phyloP scores from a whole-genome alignment of 2,113 vertebrate genomes.

The Callithrix jacchus region DNA sequence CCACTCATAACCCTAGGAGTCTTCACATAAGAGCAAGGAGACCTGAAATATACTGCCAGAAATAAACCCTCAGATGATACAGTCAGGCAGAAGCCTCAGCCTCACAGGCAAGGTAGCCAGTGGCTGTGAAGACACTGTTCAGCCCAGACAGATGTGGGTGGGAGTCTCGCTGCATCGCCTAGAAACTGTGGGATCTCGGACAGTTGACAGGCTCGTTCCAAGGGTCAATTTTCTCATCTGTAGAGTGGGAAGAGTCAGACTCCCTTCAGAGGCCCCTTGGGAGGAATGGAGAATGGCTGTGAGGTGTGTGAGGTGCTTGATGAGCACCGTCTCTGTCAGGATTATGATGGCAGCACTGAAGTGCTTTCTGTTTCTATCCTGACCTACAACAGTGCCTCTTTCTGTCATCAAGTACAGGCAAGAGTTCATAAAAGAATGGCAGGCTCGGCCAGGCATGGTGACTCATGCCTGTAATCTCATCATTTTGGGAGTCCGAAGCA shows the following conservation, averaged over 20 bases:
- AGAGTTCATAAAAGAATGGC: not conserved
- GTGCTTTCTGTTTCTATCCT: not conserved
- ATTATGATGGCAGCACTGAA: not conserved
- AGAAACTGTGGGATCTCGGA: not conserved
- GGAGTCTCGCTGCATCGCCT: too few species aligned
- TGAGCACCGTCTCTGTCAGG: not conserved
- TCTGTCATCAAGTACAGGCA: not conserved
- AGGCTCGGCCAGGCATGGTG: not conserved
- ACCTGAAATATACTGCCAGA: not conserved
- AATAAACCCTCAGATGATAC: not conserved
- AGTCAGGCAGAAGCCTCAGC: not conserved
- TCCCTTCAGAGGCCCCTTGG: too few species aligned
- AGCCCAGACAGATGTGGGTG: too few species aligned
- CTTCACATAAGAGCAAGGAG: not conserved
- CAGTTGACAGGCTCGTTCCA: too few species aligned
- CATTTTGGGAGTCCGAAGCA: too few species aligned
- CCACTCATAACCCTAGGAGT: not conserved
- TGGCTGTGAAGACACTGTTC: not conserved
- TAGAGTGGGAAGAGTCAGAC: not conserved
- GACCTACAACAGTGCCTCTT: not conserved
- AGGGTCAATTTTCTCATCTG: not conserved
- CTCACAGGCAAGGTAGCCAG: not conserved
- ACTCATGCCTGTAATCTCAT: too few species aligned
- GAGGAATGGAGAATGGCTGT: not conserved
- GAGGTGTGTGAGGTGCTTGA: fast-evolving